phyloP scores from a whole-genome alignment of 2,113 vertebrate genomes.

The Peromyscus maniculatus region DNA sequence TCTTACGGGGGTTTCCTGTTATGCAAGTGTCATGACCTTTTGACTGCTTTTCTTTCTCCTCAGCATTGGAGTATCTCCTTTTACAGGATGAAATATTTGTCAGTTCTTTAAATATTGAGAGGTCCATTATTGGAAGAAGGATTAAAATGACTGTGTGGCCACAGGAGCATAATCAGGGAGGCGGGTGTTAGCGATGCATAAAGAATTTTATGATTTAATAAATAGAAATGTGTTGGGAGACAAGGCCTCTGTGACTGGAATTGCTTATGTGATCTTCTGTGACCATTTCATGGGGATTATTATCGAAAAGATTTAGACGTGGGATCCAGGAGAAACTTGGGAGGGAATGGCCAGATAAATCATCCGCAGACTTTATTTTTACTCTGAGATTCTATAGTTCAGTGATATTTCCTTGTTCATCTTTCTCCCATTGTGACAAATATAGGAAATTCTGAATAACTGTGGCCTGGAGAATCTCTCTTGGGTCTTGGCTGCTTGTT shows the following conservation, averaged over 20 bases:
- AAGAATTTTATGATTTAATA: conserved; percentile 55
- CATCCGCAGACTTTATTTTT: background rate
- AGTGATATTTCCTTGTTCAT: background rate
- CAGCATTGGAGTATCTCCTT: conserved; percentile 25
- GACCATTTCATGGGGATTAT: background rate
- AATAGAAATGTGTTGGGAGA: background rate
- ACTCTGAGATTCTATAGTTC: background rate
- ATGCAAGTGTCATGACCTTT: background rate
- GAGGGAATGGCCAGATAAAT: background rate
- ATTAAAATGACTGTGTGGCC: conserved; percentile 62
- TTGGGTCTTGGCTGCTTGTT: conserved; percentile 65
- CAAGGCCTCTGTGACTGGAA: background rate
- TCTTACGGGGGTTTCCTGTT: background rate
- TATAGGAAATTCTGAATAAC: conserved; percentile 68
- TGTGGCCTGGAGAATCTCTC: conserved; percentile 52
- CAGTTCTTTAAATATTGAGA: conserved; percentile 77
- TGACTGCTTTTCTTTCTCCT: background rate
- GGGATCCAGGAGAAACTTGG: background rate
- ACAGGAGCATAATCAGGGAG: conserved; percentile 10
- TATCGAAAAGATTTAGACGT: background rate
- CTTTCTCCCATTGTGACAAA: conserved; percentile 54
- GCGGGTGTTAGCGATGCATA: conserved; percentile 20
- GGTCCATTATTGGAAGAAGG: conserved; percentile 61
- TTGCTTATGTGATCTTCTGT: conserved; percentile 6
- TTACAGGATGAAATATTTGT: conserved; percentile 62